Evolutionary conservation across 2,113 vertebrate genomes (phyloP), one percentile per base, ranked within the genome.

Genomic region (Silurus asotus): DNA sequence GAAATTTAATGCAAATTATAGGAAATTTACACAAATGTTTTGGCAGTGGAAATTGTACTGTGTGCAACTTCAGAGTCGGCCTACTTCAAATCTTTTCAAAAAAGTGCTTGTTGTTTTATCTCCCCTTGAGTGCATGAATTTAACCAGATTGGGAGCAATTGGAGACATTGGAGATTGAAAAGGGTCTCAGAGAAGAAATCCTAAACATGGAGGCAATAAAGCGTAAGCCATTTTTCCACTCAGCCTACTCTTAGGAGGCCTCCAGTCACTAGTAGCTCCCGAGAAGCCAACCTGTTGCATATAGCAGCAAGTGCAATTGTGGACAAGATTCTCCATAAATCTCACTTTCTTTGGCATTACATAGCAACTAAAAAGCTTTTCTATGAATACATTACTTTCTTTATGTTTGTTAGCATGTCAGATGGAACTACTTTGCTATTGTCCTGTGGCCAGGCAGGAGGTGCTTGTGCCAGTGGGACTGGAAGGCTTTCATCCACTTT

Each of bases 311-410:
- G 83, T 92, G 90, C 92, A 94, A 89, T 91, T 91, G 79, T 89
- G 91, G 91, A 93, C 88, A 90, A 88, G 87, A 88, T 91, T 79
- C 85, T 85, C 84, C 87, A 89, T 92, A 92, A 94, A 92, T 92
- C 79, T 87, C 86, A 85, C 88, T 83, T 80, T 79, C 90, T 89
- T 93, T 93, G 92, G 90, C 90, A 88, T 88, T 48, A 10, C 82
- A 28, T 87, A 84, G 70, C 89, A 91, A 87, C 87, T 88, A 91
- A 93, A 92, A 85, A 89, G 67, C 87, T 90, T 84, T 8, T 86
- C 84, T 59, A 82, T 89, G 89, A 64, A 49, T 89, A 19, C 77
- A 83, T 69, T 90, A 61, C 86, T 86, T 72, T 55, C 88, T 91
- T 91, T 81, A 86, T 85, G 70, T 91, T 89, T 90, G 70, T 76